Evolutionary conservation across 23 tunicate genomes (phyloP).

Genomic region (Corella eumyota): DNA sequence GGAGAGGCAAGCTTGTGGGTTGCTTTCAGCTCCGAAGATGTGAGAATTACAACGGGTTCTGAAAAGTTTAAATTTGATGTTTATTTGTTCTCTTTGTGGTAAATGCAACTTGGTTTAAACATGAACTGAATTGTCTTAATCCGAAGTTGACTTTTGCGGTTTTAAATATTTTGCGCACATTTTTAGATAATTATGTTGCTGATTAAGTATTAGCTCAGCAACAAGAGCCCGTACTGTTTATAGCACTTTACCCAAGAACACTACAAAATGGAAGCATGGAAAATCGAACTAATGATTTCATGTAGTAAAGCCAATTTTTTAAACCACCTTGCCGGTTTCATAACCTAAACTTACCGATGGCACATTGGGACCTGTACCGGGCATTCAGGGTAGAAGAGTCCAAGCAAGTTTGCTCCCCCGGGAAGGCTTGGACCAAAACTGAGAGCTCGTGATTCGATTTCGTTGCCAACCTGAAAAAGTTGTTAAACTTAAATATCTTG

Average conservation of each 20-base stretch:
- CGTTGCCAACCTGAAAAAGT: neutral
- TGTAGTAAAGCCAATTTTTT: neutral
- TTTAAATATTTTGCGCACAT: neutral
- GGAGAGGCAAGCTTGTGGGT: conserved; percentile 41
- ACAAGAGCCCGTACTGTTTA: neutral
- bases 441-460: conserved; percentile 1
- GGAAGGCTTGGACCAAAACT: neutral
- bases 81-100: neutral
- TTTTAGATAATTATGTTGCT: neutral
- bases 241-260: neutral
- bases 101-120: neutral
- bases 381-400: conserved; percentile 54
- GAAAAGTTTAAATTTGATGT: neutral
- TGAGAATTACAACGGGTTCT: conserved; percentile 45
- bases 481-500: no score
- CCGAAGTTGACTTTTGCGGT: neutral
- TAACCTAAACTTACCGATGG: conserved; percentile 47
- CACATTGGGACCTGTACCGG: conserved; percentile 73
- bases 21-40: conserved; percentile 32
- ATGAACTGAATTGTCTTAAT: neutral
- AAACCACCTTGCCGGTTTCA: no score
- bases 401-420: neutral
- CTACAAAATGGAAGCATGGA: no score
- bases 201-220: no score
- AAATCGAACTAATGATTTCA: neutral